These are phyloP conservation scores for Drosophila arizonae DNA, from an alignment of 1,140 invertebrate species.

Conservation along the genomic window DNA sequence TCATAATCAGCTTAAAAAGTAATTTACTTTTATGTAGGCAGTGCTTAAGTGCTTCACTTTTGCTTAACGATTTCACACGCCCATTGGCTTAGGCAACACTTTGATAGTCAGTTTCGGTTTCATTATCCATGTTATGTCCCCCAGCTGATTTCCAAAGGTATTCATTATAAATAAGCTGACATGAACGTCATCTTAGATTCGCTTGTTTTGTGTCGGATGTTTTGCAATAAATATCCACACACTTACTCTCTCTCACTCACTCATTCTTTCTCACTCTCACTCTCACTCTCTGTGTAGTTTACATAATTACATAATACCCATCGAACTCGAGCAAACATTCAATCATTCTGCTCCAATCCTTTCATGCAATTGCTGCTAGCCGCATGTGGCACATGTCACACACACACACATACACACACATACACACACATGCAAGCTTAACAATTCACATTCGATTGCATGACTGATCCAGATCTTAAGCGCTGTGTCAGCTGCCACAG, in stretches of 20 bases:
- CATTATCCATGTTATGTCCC: too few relatives aligned
- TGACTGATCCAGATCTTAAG: constrained; percentile 41
- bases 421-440: not conserved
- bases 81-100: too few relatives aligned
- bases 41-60: too few relatives aligned
- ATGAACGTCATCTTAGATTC: not conserved
- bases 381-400: constrained; percentile 30
- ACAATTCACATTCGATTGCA: constrained; percentile 38
- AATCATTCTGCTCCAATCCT: constrained; percentile 36
- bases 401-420: not conserved
- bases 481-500: constrained; percentile 37
- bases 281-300: not conserved
- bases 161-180: too few relatives aligned
- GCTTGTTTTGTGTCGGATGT: not conserved
- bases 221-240: not conserved
- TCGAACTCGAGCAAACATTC: constrained; percentile 10
- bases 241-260: not conserved
- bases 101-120: too few relatives aligned
- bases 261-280: not conserved
- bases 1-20: too few relatives aligned
- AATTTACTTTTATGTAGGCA: too few relatives aligned
- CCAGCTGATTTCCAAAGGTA: too few relatives aligned
- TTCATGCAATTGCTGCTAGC: constrained; percentile 26
- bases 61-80: too few relatives aligned
- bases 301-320: constrained; percentile 5